Conservation (phyloP, 1,140 invertebrate species). For the Asobara japonica region DNA sequence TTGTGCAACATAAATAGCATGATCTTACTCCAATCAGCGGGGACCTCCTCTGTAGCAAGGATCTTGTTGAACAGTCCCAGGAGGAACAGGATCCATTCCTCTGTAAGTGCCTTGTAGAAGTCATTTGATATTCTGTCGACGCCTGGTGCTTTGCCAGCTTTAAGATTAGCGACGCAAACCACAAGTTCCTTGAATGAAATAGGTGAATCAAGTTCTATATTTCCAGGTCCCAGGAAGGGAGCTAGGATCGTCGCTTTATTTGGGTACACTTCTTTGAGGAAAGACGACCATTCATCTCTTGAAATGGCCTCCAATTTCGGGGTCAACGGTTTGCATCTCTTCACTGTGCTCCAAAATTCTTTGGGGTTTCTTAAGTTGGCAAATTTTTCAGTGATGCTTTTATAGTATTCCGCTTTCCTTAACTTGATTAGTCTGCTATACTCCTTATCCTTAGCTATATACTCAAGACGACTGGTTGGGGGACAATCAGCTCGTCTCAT, state of each 20-base stretch:
- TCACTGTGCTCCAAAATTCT: background rate
- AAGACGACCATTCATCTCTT: background rate
- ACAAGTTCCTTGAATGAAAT: background rate
- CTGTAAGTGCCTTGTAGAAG: constrained; percentile 27
- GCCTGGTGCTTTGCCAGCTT: constrained; percentile 33
- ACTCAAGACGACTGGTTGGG: background rate
- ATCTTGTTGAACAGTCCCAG: constrained; percentile 29
- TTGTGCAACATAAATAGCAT: constrained; percentile 34
- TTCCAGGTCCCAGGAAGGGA: background rate
- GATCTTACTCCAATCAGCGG: constrained; percentile 24
- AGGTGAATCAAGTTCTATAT: background rate
- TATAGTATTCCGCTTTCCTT: background rate
- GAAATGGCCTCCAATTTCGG: background rate
- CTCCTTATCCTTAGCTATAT: too few relatives aligned
- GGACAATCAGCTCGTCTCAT: background rate
- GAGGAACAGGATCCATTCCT: constrained; percentile 21
- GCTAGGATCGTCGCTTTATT: background rate
- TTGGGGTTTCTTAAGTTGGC: background rate
- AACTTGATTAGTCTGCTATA: background rate
- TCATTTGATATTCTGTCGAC: constrained; percentile 32
- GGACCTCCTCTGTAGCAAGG: background rate
- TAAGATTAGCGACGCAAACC: background rate
- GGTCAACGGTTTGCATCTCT: background rate
- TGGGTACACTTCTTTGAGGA: background rate
- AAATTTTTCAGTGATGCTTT: background rate